A percentile compares a stretch with the other conserved stretches of the same genome.
These are phyloP conservation scores for Cossypha caffra DNA, from an alignment of 2,797 vertebrate species.

Conservation along the genomic window DNA sequence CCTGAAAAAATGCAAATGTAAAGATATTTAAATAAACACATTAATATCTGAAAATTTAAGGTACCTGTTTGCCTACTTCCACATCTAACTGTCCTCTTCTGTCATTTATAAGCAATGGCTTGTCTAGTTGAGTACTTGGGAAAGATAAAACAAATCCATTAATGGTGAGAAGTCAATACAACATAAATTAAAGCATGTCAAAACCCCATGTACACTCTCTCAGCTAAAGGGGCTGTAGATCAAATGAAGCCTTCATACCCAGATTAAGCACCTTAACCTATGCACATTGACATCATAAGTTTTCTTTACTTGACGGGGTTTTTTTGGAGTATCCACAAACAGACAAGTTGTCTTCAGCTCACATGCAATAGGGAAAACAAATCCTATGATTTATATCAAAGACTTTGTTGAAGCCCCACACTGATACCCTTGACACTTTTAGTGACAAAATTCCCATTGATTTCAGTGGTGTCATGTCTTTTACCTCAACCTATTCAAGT, in stretches of 20 bases:
- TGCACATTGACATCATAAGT: neutral
- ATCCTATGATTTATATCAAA: neutral
- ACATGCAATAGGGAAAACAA: neutral
- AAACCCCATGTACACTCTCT: neutral
- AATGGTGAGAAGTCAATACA: neutral
- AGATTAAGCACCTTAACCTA: constrained; percentile 1
- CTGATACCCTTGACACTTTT: neutral
- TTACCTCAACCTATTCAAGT: neutral
- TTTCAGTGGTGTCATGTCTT: neutral
- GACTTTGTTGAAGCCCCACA: neutral
- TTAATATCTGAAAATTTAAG: neutral
- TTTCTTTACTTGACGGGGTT: neutral
- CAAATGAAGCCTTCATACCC: neutral
- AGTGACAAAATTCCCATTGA: neutral
- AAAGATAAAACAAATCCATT: constrained; percentile 32
- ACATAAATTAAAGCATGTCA: constrained; percentile 1
- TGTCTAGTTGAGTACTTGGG: neutral
- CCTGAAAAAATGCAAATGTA: neutral
- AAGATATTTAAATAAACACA: neutral
- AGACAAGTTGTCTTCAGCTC: neutral
- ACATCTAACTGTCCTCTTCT: neutral
- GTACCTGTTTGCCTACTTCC: neutral
- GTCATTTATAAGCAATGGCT: neutral
- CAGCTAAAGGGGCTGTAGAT: neutral
- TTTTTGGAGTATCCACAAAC: neutral